Percentiles rank a stretch among this genome's conserved stretches.
These are phyloP conservation scores for Denticeps clupeoides DNA, from an alignment of 2,797 vertebrate species.

Conservation along the genomic window DNA sequence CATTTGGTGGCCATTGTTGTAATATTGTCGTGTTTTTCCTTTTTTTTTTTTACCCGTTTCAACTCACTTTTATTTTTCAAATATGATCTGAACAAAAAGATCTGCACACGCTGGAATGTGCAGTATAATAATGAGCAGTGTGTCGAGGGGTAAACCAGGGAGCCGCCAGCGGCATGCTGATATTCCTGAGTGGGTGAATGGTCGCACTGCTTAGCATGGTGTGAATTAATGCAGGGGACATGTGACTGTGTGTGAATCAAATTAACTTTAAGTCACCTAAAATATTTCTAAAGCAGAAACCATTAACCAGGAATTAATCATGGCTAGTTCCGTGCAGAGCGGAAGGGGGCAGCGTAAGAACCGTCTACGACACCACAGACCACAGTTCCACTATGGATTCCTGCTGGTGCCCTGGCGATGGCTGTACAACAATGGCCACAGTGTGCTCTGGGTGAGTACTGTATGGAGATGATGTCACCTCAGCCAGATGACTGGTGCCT, in stretches of 20 bases:
- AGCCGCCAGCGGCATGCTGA: not conserved
- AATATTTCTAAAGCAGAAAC: no score
- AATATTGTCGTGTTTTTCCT: no score
- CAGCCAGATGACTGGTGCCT: slow-evolving; percentile 28
- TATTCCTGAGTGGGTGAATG: not conserved
- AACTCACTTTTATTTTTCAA: no score
- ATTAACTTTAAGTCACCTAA: not conserved
- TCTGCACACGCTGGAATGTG: no score
- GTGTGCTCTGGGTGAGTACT: slow-evolving; percentile 37
- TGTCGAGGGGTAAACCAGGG: not conserved
- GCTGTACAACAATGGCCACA: slow-evolving; percentile 46
- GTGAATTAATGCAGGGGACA: not conserved
- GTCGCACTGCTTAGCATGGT: not conserved
- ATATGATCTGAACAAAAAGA: no score
- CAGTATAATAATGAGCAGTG: no score
- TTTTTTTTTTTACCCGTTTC: no score
- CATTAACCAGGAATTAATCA: no score
- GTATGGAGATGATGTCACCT: slow-evolving; percentile 34
- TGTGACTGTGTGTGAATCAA: not conserved
- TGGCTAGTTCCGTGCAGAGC: no score
- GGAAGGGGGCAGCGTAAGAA: no score
- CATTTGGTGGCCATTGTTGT: no score
- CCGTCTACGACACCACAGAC: slow-evolving; percentile 29
- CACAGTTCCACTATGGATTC: slow-evolving; percentile 39
- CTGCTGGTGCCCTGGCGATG: slow-evolving; percentile 37